Evolutionary conservation across 1,140 invertebrate species (phyloP).

Genomic region (Caenorhabditis latens): DNA sequence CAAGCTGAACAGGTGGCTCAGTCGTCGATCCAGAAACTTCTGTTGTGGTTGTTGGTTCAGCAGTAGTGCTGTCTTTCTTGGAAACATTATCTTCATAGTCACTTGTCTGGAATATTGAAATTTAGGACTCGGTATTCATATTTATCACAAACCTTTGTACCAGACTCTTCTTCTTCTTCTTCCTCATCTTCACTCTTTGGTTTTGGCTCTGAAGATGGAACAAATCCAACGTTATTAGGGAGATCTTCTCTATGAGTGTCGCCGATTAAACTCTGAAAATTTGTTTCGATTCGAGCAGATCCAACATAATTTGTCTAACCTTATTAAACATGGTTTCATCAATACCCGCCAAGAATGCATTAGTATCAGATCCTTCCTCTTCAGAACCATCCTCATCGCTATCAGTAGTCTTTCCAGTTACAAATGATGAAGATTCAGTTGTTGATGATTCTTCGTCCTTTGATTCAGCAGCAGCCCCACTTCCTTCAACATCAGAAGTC

Average conservation of each 20-base stretch:
- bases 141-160: neutral
- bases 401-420: neutral
- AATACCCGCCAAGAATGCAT: constrained; percentile 30
- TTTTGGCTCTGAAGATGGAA: constrained; percentile 56
- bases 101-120: neutral
- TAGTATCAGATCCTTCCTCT: neutral
- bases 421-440: constrained; percentile 14
- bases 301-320: neutral
- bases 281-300: no score
- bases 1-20: constrained; percentile 64
- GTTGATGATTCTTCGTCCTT: constrained; percentile 23
- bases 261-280: constrained; percentile 24
- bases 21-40: constrained; percentile 36
- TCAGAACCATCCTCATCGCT: constrained; percentile 8
- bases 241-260: constrained; percentile 45
- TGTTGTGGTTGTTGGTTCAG: neutral
- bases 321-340: constrained; percentile 56
- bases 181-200: constrained; percentile 40
- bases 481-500: constrained; percentile 36
- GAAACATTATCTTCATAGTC: constrained; percentile 56
- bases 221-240: constrained; percentile 60
- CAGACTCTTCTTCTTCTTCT: constrained; percentile 44
- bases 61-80: constrained; percentile 28
- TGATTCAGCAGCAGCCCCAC: constrained; percentile 11
- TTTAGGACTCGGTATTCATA: no score